Base-by-base conservation (phyloP, 2,113 vertebrate genomes). In the Gorsachius goisagi region DNA sequence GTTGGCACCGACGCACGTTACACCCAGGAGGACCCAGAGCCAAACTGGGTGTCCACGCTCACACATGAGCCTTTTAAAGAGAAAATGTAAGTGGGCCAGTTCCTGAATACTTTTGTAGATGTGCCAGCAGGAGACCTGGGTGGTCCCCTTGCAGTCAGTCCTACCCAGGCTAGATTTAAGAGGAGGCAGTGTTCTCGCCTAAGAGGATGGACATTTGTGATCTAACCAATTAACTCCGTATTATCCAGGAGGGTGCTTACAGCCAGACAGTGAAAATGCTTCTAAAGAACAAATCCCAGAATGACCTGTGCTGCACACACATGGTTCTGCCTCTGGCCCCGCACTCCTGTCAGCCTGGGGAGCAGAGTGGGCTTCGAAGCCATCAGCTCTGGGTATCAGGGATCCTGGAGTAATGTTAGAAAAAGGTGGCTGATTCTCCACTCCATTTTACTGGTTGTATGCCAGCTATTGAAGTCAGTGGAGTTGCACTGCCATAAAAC, bases 181-280 rank as follows among this genome's bases (percentile, higher is more conserved):
- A 66, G 35, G 21, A 79, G 17, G 11, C 59, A 68, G n/a, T 35
- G 23, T 47, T 85, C 39, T 87, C 47, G 39, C 24, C 49, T 60
- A 62, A n/a, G 56, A 66, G 32, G 47, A n/a, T 35, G 72, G 76
- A 72, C 32, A 41, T 63, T 67, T 88, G 24, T 56, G 39, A 69
- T 55, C 71, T 67, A 45, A 50, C 24, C 2, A 1, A 15, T 62
- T 74, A 85, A 32, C 35, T 64, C 35, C 4, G 0, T 68, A 4
- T 84, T 89, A 72, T 71, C 60, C 27, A 74, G 63, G n/a, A 77
- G 59, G n/a, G 11, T 77, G 50, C 20, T 68, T 41, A 74, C 50
- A 95, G 35, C 21, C 53, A 83, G 74, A 49, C 22, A 71, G 35
- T 77, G 73, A 87, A 87, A 89, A 83, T 73, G 23, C 49, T 76